Evolutionary conservation across 2,888 invertebrate species (phyloP).

Genomic region (Gortyna flavago): DNA sequence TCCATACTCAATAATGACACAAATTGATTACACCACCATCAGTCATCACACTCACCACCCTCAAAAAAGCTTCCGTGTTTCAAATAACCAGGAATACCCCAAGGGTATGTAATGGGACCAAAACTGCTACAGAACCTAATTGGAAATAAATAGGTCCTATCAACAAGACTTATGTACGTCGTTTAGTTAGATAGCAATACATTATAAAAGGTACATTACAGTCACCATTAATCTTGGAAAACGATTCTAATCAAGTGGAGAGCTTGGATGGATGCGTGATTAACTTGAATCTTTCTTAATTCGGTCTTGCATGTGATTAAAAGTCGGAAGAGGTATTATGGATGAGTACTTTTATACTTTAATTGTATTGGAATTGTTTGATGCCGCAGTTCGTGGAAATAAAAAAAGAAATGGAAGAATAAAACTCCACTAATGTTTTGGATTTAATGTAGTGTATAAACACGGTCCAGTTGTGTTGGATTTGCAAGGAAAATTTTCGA

Average conservation of each 20-base stretch:
- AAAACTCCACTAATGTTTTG: background rate
- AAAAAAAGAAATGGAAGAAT: background rate
- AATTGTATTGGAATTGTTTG: constrained; percentile 38
- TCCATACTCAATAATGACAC: constrained; percentile 25
- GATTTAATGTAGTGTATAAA: background rate
- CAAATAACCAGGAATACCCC: constrained; percentile 41
- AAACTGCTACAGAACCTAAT: constrained; percentile 39
- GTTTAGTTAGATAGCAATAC: constrained; percentile 59
- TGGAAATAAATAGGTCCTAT: constrained; percentile 52
- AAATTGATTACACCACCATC: constrained; percentile 46
- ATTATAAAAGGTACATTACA: constrained; percentile 55
- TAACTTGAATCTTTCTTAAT: constrained; percentile 31
- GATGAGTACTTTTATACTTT: constrained; percentile 25
- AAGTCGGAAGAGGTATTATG: constrained; percentile 7
- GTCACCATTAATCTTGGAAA: constrained; percentile 46
- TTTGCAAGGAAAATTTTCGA: background rate
- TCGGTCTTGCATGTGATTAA: constrained; percentile 50
- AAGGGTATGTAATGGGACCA: constrained; percentile 42
- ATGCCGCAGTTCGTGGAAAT: constrained; percentile 1
- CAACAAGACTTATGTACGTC: constrained; percentile 51
- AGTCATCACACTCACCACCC: constrained; percentile 3
- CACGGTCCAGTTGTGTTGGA: background rate
- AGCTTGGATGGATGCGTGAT: constrained; percentile 54
- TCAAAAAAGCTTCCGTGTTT: constrained; percentile 41
- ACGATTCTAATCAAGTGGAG: constrained; percentile 55